A percentile compares a stretch with the other conserved stretches of the same genome.
Conservation (phyloP, 2,888 invertebrate species). For the Theretra japonica region DNA sequence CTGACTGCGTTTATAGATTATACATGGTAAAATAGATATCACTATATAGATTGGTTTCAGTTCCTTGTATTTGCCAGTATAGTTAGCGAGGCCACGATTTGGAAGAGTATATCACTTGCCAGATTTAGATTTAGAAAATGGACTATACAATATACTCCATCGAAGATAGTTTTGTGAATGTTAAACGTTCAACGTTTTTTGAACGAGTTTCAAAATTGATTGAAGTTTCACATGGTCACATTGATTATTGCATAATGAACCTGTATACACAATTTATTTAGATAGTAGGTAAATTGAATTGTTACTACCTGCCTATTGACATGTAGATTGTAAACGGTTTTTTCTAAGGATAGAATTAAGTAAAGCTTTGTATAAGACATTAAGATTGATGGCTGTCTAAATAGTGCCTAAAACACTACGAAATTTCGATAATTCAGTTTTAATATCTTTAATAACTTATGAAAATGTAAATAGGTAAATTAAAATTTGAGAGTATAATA, state of each 20-base stretch:
- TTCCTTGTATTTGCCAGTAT: conserved; percentile 42
- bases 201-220: conserved; percentile 24
- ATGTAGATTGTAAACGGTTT: conserved; percentile 75
- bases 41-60: conserved; percentile 44
- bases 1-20: conserved; percentile 44
- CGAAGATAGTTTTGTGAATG: conserved; percentile 39
- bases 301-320: conserved; percentile 83
- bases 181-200: conserved; percentile 34
- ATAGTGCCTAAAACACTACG: conserved; percentile 85
- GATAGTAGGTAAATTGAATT: conserved; percentile 69
- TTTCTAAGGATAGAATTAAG: conserved; percentile 70
- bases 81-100: conserved; percentile 41
- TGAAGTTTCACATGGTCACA: conserved; percentile 35
- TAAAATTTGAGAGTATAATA: conserved; percentile 67
- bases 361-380: conserved; percentile 80
- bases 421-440: conserved; percentile 83
- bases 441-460: conserved; percentile 75
- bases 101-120: conserved; percentile 46
- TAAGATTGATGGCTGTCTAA: conserved; percentile 85
- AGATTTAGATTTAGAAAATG: conserved; percentile 46
- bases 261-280: conserved; percentile 65
- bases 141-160: conserved; percentile 39
- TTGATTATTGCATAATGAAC: conserved; percentile 39
- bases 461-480: conserved; percentile 72
- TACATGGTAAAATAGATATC: conserved; percentile 43